phyloP scores from a whole-genome alignment of 2,113 vertebrate genomes.

The Astatoreochromis straeleni region DNA sequence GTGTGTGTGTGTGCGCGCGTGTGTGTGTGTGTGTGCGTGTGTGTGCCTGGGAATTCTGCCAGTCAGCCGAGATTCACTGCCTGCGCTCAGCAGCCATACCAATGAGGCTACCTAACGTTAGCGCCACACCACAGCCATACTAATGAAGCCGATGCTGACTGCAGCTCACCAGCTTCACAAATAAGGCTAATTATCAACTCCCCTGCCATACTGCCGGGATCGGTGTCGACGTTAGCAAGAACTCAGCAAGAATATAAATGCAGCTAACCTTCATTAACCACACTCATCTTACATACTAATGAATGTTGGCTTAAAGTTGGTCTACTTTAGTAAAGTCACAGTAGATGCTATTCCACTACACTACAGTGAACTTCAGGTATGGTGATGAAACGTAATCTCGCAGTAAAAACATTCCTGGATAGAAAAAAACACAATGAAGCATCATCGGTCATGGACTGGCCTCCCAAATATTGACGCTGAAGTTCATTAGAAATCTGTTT shows the following conservation, averaged over 20 bases:
- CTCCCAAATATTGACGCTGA: neutral
- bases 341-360: neutral
- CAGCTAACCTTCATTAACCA: neutral
- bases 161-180: slow-evolving; percentile 3
- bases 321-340: neutral
- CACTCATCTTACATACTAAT: neutral
- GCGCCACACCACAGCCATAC: neutral
- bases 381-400: neutral
- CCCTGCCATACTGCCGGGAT: neutral
- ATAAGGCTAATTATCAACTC: neutral
- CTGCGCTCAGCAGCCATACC: slow-evolving; percentile 43
- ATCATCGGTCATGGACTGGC: rapidly evolving
- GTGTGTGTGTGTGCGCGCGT: neutral
- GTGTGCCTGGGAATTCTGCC: slow-evolving; percentile 32
- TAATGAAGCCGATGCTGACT: slow-evolving; percentile 26
- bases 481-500: neutral
- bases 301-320: neutral
- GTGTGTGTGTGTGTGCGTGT: neutral
- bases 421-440: neutral
- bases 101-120: slow-evolving; percentile 48
- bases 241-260: neutral
- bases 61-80: slow-evolving; percentile 42
- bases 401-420: neutral
- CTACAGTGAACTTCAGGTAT: rapidly evolving
- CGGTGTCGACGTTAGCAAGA: neutral